Base-by-base conservation (phyloP, 1,140 invertebrate species). In the Drosophila tsacasi region DNA sequence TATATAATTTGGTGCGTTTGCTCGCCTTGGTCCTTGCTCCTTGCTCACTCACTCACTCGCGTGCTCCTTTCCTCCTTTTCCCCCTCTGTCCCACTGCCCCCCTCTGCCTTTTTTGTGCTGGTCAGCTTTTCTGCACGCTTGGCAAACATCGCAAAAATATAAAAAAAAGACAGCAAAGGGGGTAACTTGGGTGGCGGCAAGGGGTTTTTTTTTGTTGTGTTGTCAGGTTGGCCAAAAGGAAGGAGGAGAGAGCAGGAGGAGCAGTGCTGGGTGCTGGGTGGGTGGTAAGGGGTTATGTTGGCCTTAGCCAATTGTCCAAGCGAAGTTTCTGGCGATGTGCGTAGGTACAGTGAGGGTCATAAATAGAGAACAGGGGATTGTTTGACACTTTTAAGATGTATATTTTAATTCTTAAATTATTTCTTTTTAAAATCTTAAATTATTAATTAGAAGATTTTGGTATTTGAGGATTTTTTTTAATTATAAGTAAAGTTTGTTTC, bases 71-170 rank as follows among this genome's bases (percentile, higher is more conserved):
- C 1, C 32, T 10, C 50, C 39, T 3, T 8, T 0, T 8, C 7
- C 27, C 27, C 27, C 27, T 27, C 27, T n/a, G n/a, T n/a, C n/a
- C n/a, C n/a, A n/a, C n/a, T n/a, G 6, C 12, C 32, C 50, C 44
- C 42, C 52, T 23, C 32, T 42, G 21, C 54, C 54, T 72, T 67
- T 89, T 89, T 89, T 84, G 81, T 90, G 85, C 85, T 89, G 84
- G 84, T 89, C 84, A 89, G 84, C 84, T 89, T 89, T 89, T 89
- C 81, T 89, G 84, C 84, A 87, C 84, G 81, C 80, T 87, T 80
- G 50, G 80, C 76, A 87, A 86, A 86, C 79, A 87, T 80, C 40
- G 74, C 54, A 64, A 57, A 49, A 57, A 49, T 17, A 47, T 21
- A 40, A 27, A 71, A 47, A 66, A 21, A 55, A 57, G 21, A 50